A percentile compares a stretch with the other conserved stretches of the same genome.
phyloP scores from a whole-genome alignment of 2,888 invertebrate genomes.

The Corbicula japonica region DNA sequence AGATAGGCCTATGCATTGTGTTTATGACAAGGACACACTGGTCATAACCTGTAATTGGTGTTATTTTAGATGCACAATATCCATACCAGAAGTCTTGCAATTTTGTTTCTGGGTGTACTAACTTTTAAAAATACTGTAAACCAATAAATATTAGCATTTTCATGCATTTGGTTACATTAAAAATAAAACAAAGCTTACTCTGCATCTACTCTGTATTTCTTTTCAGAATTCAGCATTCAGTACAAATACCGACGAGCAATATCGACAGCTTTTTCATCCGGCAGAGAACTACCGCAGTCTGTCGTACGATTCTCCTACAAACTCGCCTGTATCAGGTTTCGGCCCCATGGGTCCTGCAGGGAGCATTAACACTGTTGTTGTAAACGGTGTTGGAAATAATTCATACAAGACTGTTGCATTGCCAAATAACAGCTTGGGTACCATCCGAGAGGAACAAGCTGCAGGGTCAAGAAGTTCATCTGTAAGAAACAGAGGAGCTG shows the following conservation, averaged over 20 bases:
- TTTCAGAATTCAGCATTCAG: slow-evolving; percentile 83
- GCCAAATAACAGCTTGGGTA: slow-evolving; percentile 66
- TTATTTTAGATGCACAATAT: not conserved
- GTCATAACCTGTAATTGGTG: too few relatives aligned
- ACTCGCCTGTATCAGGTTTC: slow-evolving; percentile 41
- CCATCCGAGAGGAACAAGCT: slow-evolving; percentile 62
- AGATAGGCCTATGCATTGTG: too few relatives aligned
- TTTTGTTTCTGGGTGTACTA: too few relatives aligned
- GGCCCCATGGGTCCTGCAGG: slow-evolving; percentile 24
- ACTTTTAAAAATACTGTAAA: too few relatives aligned
- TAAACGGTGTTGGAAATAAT: slow-evolving; percentile 30
- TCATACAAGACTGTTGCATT: slow-evolving; percentile 31
- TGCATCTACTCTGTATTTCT: not conserved
- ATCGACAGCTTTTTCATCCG: slow-evolving; percentile 82
- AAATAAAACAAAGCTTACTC: not conserved
- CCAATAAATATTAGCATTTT: too few relatives aligned
- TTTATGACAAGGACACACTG: too few relatives aligned
- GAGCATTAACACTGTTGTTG: slow-evolving; percentile 43
- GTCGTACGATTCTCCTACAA: slow-evolving; percentile 62
- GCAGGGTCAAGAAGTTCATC: slow-evolving; percentile 14
- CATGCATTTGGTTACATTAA: too few relatives aligned
- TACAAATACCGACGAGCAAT: slow-evolving; percentile 77
- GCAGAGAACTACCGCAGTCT: slow-evolving; percentile 75
- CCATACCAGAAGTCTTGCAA: too few relatives aligned
- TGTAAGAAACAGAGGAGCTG: slow-evolving; percentile 14